Base-by-base conservation (phyloP, 2,113 vertebrate species). In the Leptodactylus fuscus region DNA sequence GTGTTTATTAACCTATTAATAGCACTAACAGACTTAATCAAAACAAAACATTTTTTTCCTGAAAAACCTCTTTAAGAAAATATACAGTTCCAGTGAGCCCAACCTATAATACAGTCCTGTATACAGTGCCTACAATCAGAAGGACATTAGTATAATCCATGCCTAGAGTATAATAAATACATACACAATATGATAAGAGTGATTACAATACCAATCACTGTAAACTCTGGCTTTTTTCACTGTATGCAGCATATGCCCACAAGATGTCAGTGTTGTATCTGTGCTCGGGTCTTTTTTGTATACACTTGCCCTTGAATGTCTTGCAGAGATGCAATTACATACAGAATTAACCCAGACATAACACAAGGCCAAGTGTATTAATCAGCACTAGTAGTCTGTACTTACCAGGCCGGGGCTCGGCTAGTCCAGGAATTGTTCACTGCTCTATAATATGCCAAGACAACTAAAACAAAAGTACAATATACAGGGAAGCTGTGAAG, bases 251-350 rank as follows among this genome's bases (percentile, higher is more conserved):
- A 22, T 18, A 22, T 32, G 27, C n/a, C 83, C 83, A 85, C 83
- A 36, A 85, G 83, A 85, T 85, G 83, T 78, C 83, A 85, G 60
- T 78, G 27, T 85, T 71, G 75, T 53, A 55, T 29, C 24, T 79
- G 10, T 70, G 6, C 62, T 55, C 11, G 22, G 0, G 41, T 32
- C 67, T 27, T 8, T 7, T 29, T 29, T 3, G 51, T 27, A 24
- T 38, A 24, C 36, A 74, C 9, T 24, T 74, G 6, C 34, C 55
- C 48, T 27, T 74, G 32, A 78, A 44, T 60, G 8, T 58, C 48
- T 41, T 74, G 41, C 81, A 58, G 73, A 44, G 32, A 38, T 41
- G 32, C 53, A 83, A 74, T 83, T 82, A 74, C 49, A 74, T 60
- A 71, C 34, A 74, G 70, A 74, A 83, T 60, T 44, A 58, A 51